A percentile compares a stretch with the other conserved stretches of the same genome.
These are phyloP conservation scores for Styela plicata DNA, from an alignment of 23 tunicate species.

Conservation along the genomic window DNA sequence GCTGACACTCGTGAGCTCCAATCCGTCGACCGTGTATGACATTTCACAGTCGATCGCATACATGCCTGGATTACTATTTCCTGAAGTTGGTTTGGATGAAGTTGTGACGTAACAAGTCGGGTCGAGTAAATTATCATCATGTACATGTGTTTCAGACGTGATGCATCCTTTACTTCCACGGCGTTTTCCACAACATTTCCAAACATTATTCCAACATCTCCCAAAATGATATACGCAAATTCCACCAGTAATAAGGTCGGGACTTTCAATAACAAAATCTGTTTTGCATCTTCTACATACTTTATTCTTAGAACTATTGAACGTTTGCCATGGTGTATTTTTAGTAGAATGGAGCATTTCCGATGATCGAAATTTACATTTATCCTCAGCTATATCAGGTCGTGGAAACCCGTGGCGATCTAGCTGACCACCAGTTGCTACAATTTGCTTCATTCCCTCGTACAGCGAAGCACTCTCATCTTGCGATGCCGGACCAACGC, in stretches of 20 bases:
- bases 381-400: background rate
- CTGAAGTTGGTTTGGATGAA: constrained; percentile 22
- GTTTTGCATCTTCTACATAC: background rate
- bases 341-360: background rate
- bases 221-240: background rate
- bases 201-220: constrained; percentile 39
- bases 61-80: constrained; percentile 46
- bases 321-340: background rate
- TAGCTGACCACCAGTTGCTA: background rate
- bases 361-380: background rate
- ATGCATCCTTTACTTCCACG: constrained; percentile 54
- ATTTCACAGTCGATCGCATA: constrained; percentile 84
- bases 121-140: constrained; percentile 51
- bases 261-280: background rate
- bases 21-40: constrained; percentile 66
- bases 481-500: too few relatives aligned
- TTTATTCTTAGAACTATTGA: background rate
- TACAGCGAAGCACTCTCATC: background rate
- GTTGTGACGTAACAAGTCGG: constrained; percentile 51
- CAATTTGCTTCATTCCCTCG: background rate
- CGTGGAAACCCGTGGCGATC: background rate
- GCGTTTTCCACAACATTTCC: constrained; percentile 55
- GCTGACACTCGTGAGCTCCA: constrained; percentile 77
- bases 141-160: constrained; percentile 65
- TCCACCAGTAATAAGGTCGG: background rate